Percentiles rank a stretch among this genome's conserved stretches.
Conservation (phyloP, 2,797 vertebrate genomes). For the Crenuchus spilurus region DNA sequence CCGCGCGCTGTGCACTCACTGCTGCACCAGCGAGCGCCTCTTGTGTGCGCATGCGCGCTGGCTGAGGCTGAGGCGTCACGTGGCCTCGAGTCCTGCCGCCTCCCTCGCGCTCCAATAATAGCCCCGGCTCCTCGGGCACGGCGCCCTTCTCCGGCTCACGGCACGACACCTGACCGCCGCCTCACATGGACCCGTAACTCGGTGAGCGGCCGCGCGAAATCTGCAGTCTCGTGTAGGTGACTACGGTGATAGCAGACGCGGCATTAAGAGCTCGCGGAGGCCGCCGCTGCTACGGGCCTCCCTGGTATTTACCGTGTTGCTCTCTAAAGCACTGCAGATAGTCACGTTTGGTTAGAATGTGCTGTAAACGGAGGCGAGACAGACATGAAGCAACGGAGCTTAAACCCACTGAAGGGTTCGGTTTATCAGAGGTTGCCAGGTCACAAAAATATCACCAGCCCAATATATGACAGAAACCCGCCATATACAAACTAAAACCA, state of each 20-base stretch:
- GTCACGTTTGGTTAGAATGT: conserved; percentile 67
- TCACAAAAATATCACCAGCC: too few relatives aligned
- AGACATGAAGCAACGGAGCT: not conserved
- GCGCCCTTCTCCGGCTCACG: conserved; percentile 69
- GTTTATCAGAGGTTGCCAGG: too few relatives aligned
- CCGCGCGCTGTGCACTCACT: conserved; percentile 5
- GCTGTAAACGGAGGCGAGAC: not conserved
- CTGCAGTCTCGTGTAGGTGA: conserved; percentile 73
- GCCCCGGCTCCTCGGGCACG: conserved; percentile 72
- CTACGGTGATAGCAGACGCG: conserved; percentile 49
- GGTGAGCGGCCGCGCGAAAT: conserved; percentile 70
- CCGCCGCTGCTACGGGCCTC: not conserved
- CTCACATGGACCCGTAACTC: conserved; percentile 83
- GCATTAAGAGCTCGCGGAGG: not conserved
- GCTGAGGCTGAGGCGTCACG: conserved; percentile 75
- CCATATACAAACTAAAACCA: too few relatives aligned
- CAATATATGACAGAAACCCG: too few relatives aligned
- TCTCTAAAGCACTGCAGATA: conserved; percentile 29
- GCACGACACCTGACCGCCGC: conserved; percentile 81
- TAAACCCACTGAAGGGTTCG: too few relatives aligned
- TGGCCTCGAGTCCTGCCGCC: conserved; percentile 74
- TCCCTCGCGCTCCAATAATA: conserved; percentile 80
- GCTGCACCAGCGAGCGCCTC: conserved; percentile 33
- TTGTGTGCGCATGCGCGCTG: conserved; percentile 65
- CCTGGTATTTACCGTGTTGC: conserved; percentile 12